Conservation (phyloP, 2,888 invertebrate genomes). For the Dastarcus helophoroides region DNA sequence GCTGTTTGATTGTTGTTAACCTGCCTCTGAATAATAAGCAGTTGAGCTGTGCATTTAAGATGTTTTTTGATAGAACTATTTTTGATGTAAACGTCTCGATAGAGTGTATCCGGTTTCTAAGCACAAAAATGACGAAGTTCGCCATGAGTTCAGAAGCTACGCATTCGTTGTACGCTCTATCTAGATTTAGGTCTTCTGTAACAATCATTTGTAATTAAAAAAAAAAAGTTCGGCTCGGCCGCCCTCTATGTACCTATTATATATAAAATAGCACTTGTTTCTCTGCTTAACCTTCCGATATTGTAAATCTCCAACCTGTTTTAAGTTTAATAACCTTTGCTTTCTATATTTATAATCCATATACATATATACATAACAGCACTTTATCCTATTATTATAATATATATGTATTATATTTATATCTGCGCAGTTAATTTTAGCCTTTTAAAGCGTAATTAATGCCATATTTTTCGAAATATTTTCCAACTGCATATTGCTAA, state of each 20-base stretch:
- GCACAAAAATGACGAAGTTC: too few relatives aligned
- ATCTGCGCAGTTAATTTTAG: slow-evolving; percentile 13
- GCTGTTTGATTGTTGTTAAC: slow-evolving; percentile 29
- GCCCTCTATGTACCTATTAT: slow-evolving; percentile 26
- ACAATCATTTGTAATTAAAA: slow-evolving; percentile 27
- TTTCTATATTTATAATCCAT: slow-evolving; percentile 20
- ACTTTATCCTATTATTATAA: slow-evolving; percentile 20
- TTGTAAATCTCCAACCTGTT: slow-evolving; percentile 6
- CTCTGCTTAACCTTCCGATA: slow-evolving; percentile 33
- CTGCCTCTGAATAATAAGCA: slow-evolving; percentile 30
- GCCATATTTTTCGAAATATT: slow-evolving; percentile 8
- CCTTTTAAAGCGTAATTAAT: slow-evolving; percentile 6
- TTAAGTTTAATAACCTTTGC: slow-evolving; percentile 12
- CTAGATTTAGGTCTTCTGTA: slow-evolving; percentile 27
- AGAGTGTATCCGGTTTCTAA: slow-evolving; percentile 6
- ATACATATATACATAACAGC: slow-evolving; percentile 21
- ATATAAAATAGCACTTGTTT: slow-evolving; percentile 33
- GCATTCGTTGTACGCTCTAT: slow-evolving; percentile 20
- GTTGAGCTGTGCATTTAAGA: slow-evolving; percentile 34
- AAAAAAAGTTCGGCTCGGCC: slow-evolving; percentile 6
- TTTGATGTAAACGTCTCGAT: slow-evolving; percentile 26
- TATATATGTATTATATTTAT: slow-evolving; percentile 31
- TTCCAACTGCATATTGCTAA: slow-evolving; percentile 15
- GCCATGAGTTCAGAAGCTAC: too few relatives aligned
- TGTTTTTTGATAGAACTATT: slow-evolving; percentile 33